These are phyloP conservation scores for Spea hammondii DNA, from an alignment of 2,797 vertebrate species.

Conservation along the genomic window DNA sequence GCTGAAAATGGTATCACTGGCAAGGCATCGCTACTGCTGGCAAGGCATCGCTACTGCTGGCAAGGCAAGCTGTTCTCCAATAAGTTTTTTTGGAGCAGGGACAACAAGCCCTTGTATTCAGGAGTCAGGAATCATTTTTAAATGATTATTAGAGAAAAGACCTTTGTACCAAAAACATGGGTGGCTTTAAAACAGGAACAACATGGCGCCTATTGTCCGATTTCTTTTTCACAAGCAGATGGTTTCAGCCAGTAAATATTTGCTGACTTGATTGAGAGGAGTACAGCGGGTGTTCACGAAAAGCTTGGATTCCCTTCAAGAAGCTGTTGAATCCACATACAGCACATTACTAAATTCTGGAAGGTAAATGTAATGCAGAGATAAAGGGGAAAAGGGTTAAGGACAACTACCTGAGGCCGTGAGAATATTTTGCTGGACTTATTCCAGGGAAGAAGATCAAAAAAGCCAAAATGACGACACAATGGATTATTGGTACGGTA, in stretches of 20 bases:
- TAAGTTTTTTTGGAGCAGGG: no score
- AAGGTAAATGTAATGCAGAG: slow-evolving; percentile 31
- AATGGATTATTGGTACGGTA: slow-evolving; percentile 16
- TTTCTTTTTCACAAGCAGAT: slow-evolving; percentile 29
- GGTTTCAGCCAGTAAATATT: slow-evolving; percentile 31
- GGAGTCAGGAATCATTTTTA: neutral
- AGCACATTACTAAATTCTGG: slow-evolving; percentile 22
- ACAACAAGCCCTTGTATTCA: no score
- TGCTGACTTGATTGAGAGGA: slow-evolving; percentile 18
- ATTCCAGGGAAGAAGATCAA: slow-evolving; percentile 38
- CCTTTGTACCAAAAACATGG: slow-evolving; percentile 1
- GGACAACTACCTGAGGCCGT: slow-evolving; percentile 46
- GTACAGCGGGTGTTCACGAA: slow-evolving; percentile 24
- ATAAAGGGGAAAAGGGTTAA: slow-evolving; percentile 21
- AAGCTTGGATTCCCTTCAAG: slow-evolving; percentile 31
- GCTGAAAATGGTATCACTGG: no score
- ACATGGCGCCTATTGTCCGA: slow-evolving; percentile 10
- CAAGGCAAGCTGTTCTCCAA: no score
- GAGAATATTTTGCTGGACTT: slow-evolving; percentile 45
- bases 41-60: no score
- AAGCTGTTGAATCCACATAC: slow-evolving; percentile 31
- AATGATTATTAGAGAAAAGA: neutral
- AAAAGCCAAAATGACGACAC: slow-evolving; percentile 23
- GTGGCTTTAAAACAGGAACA: slow-evolving; percentile 2
- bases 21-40: no score